Conservation (phyloP, 2,113 vertebrate genomes). For the Patagioenas fasciata region DNA sequence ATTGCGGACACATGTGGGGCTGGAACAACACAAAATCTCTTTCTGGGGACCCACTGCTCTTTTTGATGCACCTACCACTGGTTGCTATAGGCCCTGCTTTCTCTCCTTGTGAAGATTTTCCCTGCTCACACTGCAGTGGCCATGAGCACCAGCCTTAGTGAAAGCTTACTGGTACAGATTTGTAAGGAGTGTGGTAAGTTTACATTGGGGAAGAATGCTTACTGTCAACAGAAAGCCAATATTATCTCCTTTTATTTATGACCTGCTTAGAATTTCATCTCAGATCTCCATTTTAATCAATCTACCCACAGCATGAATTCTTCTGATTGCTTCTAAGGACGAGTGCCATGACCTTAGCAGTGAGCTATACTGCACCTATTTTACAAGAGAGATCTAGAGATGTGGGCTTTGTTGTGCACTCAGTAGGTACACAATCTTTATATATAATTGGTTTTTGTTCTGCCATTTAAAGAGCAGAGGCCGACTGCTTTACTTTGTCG, state of each 20-base stretch:
- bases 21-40: background rate
- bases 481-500: rapidly evolving
- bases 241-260: background rate
- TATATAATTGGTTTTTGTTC: rapidly evolving
- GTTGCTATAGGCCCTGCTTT: background rate
- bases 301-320: background rate
- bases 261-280: background rate
- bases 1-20: background rate
- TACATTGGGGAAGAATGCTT: background rate
- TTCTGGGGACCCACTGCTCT: background rate
- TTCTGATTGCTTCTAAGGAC: background rate
- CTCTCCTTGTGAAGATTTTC: background rate
- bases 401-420: rapidly evolving
- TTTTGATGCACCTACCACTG: rapidly evolving
- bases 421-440: background rate
- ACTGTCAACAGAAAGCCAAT: background rate
- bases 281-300: background rate
- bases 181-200: background rate
- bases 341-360: background rate
- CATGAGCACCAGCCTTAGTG: background rate
- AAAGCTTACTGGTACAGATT: background rate
- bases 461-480: background rate
- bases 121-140: rapidly evolving
- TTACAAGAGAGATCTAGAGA: background rate
- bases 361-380: background rate